These are phyloP conservation scores for Atta colombica DNA, from an alignment of 1,140 invertebrate genomes.

Conservation along the genomic window DNA sequence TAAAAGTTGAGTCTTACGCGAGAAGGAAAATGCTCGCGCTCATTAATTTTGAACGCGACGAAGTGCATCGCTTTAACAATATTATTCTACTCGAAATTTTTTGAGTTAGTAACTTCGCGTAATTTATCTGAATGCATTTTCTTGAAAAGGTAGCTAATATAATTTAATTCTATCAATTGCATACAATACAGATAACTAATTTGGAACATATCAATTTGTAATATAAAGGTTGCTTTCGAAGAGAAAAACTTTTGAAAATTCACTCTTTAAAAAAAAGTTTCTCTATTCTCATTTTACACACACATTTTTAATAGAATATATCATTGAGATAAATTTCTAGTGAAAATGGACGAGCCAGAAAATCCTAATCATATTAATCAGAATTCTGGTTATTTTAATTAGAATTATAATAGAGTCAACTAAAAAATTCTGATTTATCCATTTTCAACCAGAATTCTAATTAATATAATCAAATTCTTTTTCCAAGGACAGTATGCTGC, in stretches of 20 bases:
- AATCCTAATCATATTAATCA: too few species aligned
- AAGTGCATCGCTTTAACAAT: constrained; percentile 44
- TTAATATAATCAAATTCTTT: too few species aligned
- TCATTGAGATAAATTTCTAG: too few species aligned
- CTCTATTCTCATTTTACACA: neutral
- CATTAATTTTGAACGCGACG: constrained; percentile 52
- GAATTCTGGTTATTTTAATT: too few species aligned
- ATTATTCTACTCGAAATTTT: constrained; percentile 51
- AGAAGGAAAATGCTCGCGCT: constrained; percentile 40
- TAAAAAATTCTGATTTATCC: too few species aligned
- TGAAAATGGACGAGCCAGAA: too few species aligned
- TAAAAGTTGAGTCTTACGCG: constrained; percentile 52
- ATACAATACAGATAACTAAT: neutral
- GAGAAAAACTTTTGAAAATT: neutral
- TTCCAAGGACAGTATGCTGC: neutral
- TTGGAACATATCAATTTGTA: neutral
- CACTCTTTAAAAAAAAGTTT: neutral
- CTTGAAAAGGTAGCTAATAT: neutral
- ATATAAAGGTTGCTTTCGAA: neutral
- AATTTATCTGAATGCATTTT: constrained; percentile 28
- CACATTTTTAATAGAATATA: neutral
- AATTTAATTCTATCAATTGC: neutral
- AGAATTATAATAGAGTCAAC: too few species aligned
- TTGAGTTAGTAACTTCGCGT: constrained; percentile 25
- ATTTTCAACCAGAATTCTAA: too few species aligned